Evolutionary conservation across 2,797 vertebrate genomes (phyloP), one percentile per base, ranked within the genome.

Genomic region (Gobio occitaniae): DNA sequence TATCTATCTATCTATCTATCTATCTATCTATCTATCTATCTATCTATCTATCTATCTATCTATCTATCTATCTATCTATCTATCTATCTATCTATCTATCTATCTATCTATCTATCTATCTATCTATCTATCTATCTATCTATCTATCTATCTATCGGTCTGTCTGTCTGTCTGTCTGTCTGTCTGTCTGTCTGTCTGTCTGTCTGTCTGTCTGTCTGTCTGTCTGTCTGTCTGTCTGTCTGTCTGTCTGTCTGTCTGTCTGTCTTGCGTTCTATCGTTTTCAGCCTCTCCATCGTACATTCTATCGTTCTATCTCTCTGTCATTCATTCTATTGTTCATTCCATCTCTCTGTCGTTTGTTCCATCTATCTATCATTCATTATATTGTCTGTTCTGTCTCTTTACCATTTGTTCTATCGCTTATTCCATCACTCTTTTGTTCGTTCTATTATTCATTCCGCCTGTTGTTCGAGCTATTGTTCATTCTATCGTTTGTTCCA

Each of bases 151-250:
- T 65, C 25, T 65, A 3, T 63, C 12, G 29, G 1, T 13, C 6
- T 65, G 0, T 41, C 41, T 8, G 0, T 41, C 41, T 8, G 0
- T 13, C 52, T 54, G 1, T 54, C 15, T 2, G 0, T 54, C 52
- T 2, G 0, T 54, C 59, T 61, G 0, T 61, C 59, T 5, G 0
- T 25, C 59, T 3, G 1, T 9, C 41, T 41, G n/a, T n/a, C n/a
- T n/a, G 0, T 61, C 59, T 25, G 5, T 63, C 7, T 9, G 1
- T 41, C 41, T 41, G 8, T n/a, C n/a, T n/a, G n/a, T n/a, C n/a
- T n/a, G n/a, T n/a, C n/a, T n/a, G n/a, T n/a, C n/a, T n/a, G n/a
- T n/a, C n/a, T n/a, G n/a, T n/a, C n/a, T n/a, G n/a, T n/a, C n/a
- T n/a, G n/a, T n/a, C n/a, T n/a, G n/a, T n/a, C n/a, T n/a, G 0